Evolutionary conservation across 2,113 vertebrate species (phyloP).

Genomic region (Sciurus niger): DNA sequence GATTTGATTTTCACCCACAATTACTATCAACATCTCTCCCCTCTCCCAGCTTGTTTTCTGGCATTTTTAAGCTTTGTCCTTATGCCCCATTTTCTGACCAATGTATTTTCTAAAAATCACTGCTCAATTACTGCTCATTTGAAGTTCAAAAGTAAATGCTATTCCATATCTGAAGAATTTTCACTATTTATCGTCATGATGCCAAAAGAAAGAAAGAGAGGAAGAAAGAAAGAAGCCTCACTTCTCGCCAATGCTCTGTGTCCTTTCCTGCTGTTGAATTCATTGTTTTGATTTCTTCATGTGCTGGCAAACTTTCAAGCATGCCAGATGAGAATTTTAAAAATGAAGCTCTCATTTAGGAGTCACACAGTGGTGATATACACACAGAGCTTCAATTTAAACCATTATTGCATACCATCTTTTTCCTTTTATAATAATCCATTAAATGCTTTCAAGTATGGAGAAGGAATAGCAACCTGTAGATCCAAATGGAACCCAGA

Average conservation of each 20-base stretch:
- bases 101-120: conserved; percentile 14
- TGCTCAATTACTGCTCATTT: background rate
- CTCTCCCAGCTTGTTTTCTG: conserved; percentile 3
- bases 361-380: conserved; percentile 85
- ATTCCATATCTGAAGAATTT: conserved; percentile 55
- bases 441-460: conserved; percentile 92
- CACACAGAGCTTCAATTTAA: conserved; percentile 87
- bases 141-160: background rate
- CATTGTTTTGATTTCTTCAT: conserved; percentile 83
- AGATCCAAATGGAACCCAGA: conserved; percentile 90
- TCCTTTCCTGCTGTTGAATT: conserved; percentile 76
- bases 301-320: conserved; percentile 83
- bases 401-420: conserved; percentile 88
- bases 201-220: background rate
- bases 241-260: background rate
- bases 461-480: conserved; percentile 91
- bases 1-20: conserved; percentile 75
- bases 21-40: conserved; percentile 36
- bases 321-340: conserved; percentile 83
- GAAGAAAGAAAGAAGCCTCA: background rate
- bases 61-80: conserved; percentile 56
- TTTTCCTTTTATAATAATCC: conserved; percentile 90
- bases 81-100: conserved; percentile 47
- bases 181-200: conserved; percentile 56
- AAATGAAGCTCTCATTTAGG: conserved; percentile 87